A percentile compares a stretch with the other conserved stretches of the same genome.
Evolutionary conservation across 2,797 vertebrate species (phyloP).

Genomic region (Chiroxiphia lanceolata): DNA sequence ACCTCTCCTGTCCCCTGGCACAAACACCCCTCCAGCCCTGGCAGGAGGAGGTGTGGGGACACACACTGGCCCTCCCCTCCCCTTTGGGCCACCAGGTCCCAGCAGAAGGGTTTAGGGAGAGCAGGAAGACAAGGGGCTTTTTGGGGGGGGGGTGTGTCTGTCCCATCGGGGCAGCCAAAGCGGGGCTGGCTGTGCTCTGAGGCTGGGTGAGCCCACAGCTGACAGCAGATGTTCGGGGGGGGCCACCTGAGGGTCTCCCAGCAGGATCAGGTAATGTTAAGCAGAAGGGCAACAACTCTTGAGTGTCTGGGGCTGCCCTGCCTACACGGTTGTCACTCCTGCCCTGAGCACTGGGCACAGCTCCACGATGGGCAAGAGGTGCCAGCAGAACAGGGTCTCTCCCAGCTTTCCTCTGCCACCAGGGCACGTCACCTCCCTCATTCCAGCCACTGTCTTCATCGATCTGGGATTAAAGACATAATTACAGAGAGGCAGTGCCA

Average conservation of each 20-base stretch:
- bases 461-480: background rate
- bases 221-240: background rate
- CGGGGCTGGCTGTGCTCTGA: too few species aligned
- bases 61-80: background rate
- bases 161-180: background rate
- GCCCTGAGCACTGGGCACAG: background rate
- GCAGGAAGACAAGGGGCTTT: background rate
- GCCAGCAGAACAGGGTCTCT: background rate
- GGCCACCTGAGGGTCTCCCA: background rate
- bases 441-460: background rate
- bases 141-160: background rate
- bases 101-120: background rate
- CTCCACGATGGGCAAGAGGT: background rate
- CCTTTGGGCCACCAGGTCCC: background rate
- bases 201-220: background rate
- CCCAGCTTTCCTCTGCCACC: background rate
- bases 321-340: rapidly evolving
- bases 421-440: background rate
- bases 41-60: background rate
- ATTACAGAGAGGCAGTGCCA: background rate
- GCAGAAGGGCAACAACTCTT: rapidly evolving
- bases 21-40: background rate
- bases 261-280: background rate
- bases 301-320: background rate
- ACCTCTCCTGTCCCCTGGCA: background rate